Base-by-base conservation (phyloP, 2,888 invertebrate species). In the Platynereis dumerilii region DNA sequence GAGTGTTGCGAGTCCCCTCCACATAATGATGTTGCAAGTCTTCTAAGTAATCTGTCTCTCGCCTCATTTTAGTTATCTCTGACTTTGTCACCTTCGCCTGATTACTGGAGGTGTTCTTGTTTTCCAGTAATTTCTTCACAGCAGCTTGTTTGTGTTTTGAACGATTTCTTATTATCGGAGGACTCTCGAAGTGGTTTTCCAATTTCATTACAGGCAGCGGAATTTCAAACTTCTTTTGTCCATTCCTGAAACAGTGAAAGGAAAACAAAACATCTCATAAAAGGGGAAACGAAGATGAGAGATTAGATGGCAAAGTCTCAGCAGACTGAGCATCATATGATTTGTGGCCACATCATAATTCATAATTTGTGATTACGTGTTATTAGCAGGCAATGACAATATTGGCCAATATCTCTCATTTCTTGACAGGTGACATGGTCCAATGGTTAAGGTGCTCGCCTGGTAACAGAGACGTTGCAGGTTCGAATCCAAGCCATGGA, bases 81-180 rank as follows among this genome's bases (percentile, higher is more conserved):
- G 22, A 5, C 10, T 27, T 27, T 20, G 55, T 28, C 7, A 26
- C 24, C 12, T 27, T 10, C 26, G 17, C 26, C 17, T 28, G 7
- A 12, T n/a, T 24, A 12, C 7, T n/a, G 3, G 2, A 12, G 7
- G 3, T 26, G 7, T 24, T 26, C 26, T 17, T 55, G 22, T 17
- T 29, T 12, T 17, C 29, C 7, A 22, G 15, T 15, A 15, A 22
- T n/a, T 39, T 20, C 27, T 55, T 61, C n/a, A 55, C 39, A 3
- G 20, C 26, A 20, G 28, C 29, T 3, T 54, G 53, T 60, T 58
- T 59, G 20, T 65, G 55, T 66, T 93, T 93, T 72, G 91, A 90
- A 34, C 93, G 88, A 85, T 96, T 96, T 78, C 95, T 94, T 69
- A 94, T 88, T 78, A 90, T 88, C 0, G 93, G 90, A 0, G 95